phyloP scores from a whole-genome alignment of 2,888 invertebrate genomes.

The Ectropis crepuscularia region DNA sequence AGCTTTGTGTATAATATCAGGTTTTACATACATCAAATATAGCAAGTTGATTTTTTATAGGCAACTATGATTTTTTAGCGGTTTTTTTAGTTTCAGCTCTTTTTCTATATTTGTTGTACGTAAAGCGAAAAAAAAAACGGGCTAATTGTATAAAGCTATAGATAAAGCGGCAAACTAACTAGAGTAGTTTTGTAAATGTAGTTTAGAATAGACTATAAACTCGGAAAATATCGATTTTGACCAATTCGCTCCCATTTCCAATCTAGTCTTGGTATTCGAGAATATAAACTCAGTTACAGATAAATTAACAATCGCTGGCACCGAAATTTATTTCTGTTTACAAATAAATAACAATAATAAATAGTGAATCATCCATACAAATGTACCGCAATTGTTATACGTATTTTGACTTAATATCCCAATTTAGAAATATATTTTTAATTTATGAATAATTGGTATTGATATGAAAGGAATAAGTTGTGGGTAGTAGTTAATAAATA shows the following conservation, averaged over 20 bases:
- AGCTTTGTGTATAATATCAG: conserved; percentile 45
- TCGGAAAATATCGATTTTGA: conserved; percentile 44
- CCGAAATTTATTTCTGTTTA: too few relatives aligned
- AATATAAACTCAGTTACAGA: too few relatives aligned
- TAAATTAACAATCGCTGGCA: too few relatives aligned
- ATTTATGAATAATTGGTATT: too few relatives aligned
- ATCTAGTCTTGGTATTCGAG: conserved; percentile 32
- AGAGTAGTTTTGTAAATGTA: conserved; percentile 61
- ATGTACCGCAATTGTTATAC: too few relatives aligned
- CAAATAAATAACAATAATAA: too few relatives aligned
- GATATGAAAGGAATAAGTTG: too few relatives aligned
- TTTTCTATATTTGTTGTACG: conserved; percentile 39
- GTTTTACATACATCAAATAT: conserved; percentile 43
- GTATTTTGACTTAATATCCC: too few relatives aligned
- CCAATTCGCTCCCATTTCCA: conserved; percentile 64
- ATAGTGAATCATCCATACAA: too few relatives aligned
- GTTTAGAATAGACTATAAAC: conserved; percentile 34
- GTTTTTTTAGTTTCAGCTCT: too few relatives aligned
- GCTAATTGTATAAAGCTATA: conserved; percentile 58
- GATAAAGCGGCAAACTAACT: conserved; percentile 53
- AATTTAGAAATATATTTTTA: not conserved
- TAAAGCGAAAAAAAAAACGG: conserved; percentile 35
- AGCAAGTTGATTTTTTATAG: not conserved
- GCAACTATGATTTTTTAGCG: too few relatives aligned
- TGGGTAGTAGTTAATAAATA: too few relatives aligned